These are phyloP conservation scores for Hippoglossus stenolepis DNA, from an alignment of 2,113 vertebrate species.

Conservation along the genomic window DNA sequence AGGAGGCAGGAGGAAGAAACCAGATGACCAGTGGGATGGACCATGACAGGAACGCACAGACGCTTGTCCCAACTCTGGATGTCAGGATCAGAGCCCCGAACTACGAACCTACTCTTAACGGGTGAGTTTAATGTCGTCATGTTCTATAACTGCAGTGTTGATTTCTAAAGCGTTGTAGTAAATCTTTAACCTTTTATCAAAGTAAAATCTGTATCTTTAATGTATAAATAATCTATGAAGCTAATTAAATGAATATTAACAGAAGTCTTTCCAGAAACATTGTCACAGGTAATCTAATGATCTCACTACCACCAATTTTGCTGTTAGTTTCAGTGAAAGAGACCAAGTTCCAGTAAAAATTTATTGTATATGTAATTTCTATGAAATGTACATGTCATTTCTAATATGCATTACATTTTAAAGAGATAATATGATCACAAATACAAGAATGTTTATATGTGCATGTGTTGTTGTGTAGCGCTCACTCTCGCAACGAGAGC, in stretches of 20 bases:
- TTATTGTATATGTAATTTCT: neutral
- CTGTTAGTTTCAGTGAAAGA: too few relatives aligned
- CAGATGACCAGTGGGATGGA: conserved; percentile 90
- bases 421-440: too few relatives aligned
- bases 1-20: conserved; percentile 92
- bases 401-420: too few relatives aligned
- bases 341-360: neutral
- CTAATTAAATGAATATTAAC: neutral
- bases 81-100: conserved; percentile 91
- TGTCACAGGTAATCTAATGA: too few relatives aligned
- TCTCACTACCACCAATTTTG: too few relatives aligned
- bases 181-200: too few relatives aligned
- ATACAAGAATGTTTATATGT: neutral
- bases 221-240: neutral
- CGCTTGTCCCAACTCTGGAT: conserved; percentile 89
- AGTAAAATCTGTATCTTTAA: neutral
- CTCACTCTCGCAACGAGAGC: conserved; percentile 95
- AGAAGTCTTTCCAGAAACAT: neutral
- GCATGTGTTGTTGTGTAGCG: conserved; percentile 74
- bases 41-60: conserved; percentile 89
- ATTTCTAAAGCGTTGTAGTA: neutral
- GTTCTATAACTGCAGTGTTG: neutral
- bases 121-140: conserved; percentile 74
- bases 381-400: too few relatives aligned
- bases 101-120: conserved; percentile 94